phyloP scores from a whole-genome alignment of 2,113 vertebrate species.

The Poeciliopsis turrubarensis region DNA sequence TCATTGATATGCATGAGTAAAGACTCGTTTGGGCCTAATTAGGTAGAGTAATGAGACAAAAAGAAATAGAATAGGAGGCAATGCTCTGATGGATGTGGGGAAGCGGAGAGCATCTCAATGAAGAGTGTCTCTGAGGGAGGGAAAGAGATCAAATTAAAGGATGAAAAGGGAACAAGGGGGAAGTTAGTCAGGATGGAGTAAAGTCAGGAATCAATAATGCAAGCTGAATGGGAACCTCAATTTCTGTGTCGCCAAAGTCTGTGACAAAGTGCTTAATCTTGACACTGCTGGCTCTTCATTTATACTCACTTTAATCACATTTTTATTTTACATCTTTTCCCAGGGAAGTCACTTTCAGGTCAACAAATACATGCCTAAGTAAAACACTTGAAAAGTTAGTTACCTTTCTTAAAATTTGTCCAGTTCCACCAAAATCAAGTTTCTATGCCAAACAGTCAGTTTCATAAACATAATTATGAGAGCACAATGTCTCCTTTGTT shows the following conservation, averaged over 20 bases:
- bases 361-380: neutral
- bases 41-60: constrained; percentile 73
- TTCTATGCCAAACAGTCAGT: too few species aligned
- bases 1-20: constrained; percentile 60
- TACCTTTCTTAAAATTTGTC: too few species aligned
- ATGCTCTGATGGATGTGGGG: constrained; percentile 64
- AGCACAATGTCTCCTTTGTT: too few species aligned
- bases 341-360: neutral
- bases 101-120: constrained; percentile 67
- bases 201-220: constrained; percentile 48
- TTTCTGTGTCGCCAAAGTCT: constrained; percentile 1
- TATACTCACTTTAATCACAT: constrained; percentile 20
- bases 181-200: constrained; percentile 39
- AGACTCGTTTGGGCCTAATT: constrained; percentile 72
- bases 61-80: constrained; percentile 58
- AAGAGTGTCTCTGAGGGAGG: constrained; percentile 50
- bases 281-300: neutral
- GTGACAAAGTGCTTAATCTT: constrained; percentile 3
- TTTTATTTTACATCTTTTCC: neutral
- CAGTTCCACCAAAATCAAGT: too few species aligned
- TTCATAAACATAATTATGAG: too few species aligned
- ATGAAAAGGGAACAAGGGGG: constrained; percentile 58
- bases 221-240: constrained; percentile 22
- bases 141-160: constrained; percentile 61
- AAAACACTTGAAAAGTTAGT: neutral